Conservation (phyloP, 2,113 vertebrate genomes). For the Dasyurus viverrinus region DNA sequence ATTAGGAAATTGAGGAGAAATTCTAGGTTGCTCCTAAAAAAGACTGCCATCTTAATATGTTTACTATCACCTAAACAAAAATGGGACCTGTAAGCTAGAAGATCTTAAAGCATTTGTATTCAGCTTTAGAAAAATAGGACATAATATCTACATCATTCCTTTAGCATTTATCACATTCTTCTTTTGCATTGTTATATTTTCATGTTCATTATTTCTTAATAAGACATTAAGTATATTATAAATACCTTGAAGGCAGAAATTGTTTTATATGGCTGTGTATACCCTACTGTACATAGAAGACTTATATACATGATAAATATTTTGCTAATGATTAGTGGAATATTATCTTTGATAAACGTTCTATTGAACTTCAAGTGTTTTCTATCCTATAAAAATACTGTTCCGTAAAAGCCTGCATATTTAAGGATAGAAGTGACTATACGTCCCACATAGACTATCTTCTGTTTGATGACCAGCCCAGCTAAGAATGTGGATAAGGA, state of each 20-base stretch:
- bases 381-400: constrained; percentile 24
- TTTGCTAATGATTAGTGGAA: background rate
- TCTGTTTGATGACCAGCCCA: background rate
- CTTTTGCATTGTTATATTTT: background rate
- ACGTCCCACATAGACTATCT: background rate
- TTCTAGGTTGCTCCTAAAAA: background rate
- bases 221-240: background rate
- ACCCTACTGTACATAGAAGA: background rate
- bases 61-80: background rate
- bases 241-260: background rate
- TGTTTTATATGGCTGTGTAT: background rate
- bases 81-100: background rate
- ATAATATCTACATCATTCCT: background rate
- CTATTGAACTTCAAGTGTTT: constrained; percentile 7
- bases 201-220: background rate
- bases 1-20: background rate
- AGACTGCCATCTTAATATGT: background rate
- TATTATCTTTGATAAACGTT: background rate
- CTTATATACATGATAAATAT: background rate
- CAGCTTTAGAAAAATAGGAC: background rate
- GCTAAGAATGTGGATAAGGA: background rate
- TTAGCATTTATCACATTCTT: background rate
- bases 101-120: background rate
- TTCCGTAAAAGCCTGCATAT: background rate
- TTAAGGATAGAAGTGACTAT: background rate